Percentiles rank a stretch among this genome's conserved stretches.
Conservation (phyloP, 2,888 invertebrate species). For the Philaethria dido region DNA sequence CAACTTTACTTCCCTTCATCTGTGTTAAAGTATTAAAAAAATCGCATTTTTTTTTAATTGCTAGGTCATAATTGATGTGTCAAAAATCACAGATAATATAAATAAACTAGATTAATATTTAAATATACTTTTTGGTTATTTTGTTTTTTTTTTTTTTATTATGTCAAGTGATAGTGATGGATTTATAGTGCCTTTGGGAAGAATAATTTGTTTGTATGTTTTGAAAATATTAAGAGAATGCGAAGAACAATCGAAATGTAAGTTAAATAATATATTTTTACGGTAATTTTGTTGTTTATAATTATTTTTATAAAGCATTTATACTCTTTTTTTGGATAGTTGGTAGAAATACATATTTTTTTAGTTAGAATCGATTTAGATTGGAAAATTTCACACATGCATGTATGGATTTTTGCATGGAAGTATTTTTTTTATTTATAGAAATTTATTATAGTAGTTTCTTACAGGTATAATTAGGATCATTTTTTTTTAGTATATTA, state of each 20-base stretch:
- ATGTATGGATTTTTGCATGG: slow-evolving; percentile 20
- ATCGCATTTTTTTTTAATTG: slow-evolving; percentile 1
- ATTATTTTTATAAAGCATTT: too few relatives aligned
- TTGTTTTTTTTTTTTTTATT: slow-evolving; percentile 25
- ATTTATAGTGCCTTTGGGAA: slow-evolving; percentile 58
- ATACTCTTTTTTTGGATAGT: background rate
- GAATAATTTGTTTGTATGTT: slow-evolving; percentile 57
- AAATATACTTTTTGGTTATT: background rate
- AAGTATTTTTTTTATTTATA: background rate
- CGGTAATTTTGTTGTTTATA: too few relatives aligned
- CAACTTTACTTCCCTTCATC: background rate
- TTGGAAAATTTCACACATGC: slow-evolving; percentile 5
- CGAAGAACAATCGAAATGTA: slow-evolving; percentile 53
- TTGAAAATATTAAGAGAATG: slow-evolving; percentile 61
- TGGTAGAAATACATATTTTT: background rate
- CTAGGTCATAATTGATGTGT: background rate
- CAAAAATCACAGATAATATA: background rate
- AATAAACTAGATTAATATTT: background rate
- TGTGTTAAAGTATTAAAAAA: background rate
- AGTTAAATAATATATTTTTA: slow-evolving; percentile 49
- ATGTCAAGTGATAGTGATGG: slow-evolving; percentile 71
- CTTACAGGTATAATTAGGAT: background rate
- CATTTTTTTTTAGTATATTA: background rate
- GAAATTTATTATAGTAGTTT: background rate
- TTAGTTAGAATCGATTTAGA: background rate